Conservation (phyloP, 2,113 vertebrate genomes). For the Colius striatus region DNA sequence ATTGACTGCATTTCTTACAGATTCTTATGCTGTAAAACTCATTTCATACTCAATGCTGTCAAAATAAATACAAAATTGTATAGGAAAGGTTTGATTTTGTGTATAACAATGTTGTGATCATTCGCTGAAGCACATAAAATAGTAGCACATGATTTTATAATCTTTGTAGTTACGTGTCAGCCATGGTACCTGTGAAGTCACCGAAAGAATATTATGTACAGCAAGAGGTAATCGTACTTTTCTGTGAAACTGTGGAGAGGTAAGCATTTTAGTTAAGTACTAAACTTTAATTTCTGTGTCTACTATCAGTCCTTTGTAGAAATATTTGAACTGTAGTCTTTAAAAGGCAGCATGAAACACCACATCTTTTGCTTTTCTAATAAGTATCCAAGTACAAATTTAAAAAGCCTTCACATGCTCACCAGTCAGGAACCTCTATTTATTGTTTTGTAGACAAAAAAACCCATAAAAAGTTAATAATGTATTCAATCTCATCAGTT, state of each 20-base stretch:
- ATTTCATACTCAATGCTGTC: background rate
- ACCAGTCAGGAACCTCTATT: background rate
- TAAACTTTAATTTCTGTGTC: background rate
- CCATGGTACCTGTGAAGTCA: conserved; percentile 98
- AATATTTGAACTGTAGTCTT: background rate
- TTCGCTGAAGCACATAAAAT: background rate
- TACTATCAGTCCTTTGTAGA: background rate
- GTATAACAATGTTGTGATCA: background rate
- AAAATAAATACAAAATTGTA: background rate
- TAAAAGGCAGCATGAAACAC: background rate
- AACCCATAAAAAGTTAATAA: background rate
- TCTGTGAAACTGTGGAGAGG: conserved; percentile 98
- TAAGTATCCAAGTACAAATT: background rate
- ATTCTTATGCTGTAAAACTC: background rate
- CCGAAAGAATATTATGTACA: conserved; percentile 97
- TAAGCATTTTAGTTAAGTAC: conserved; percentile 58
- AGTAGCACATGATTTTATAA: fast-evolving
- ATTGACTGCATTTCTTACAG: background rate
- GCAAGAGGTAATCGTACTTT: conserved; percentile 96
- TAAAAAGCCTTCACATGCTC: background rate
- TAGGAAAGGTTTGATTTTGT: background rate
- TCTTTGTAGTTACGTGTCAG: conserved; percentile 90
- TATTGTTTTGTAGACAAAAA: background rate
- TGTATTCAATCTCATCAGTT: background rate
- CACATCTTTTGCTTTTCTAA: background rate